Conservation (phyloP, 2,797 vertebrate species). For the Microchirus variegatus region DNA sequence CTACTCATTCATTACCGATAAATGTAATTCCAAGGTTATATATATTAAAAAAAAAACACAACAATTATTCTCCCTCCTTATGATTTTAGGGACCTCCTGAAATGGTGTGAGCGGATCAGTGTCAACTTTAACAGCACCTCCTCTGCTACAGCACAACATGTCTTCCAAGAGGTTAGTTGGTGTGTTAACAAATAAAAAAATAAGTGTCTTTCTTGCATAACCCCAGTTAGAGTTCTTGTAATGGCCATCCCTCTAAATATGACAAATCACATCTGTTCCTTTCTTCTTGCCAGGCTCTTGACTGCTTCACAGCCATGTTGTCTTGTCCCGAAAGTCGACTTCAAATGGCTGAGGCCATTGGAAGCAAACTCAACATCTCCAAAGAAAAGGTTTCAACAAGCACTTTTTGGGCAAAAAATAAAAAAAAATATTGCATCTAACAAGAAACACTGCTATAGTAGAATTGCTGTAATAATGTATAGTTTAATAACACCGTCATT, state of each 20-base stretch:
- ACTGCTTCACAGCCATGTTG: slow-evolving; percentile 97
- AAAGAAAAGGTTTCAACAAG: slow-evolving; percentile 87
- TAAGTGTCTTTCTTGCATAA: too few relatives aligned
- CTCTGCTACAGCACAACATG: slow-evolving; percentile 84
- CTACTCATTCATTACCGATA: too few relatives aligned
- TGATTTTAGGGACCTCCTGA: slow-evolving; percentile 88
- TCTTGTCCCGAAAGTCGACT: slow-evolving; percentile 83
- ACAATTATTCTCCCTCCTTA: background rate
- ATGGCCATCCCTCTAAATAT: too few relatives aligned
- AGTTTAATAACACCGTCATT: too few relatives aligned
- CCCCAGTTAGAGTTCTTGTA: too few relatives aligned
- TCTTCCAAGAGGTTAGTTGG: slow-evolving; percentile 92
- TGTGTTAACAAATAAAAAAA: background rate
- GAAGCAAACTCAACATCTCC: slow-evolving; percentile 94
- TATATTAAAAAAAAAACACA: too few relatives aligned
- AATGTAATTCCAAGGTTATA: too few relatives aligned
- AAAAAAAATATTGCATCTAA: background rate
- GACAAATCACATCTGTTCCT: background rate
- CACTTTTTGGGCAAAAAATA: background rate
- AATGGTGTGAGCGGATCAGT: slow-evolving; percentile 94
- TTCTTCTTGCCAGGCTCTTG: slow-evolving; percentile 84
- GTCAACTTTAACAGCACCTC: slow-evolving; percentile 86
- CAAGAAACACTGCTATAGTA: background rate
- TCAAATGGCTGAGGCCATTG: slow-evolving; percentile 92
- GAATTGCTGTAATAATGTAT: too few relatives aligned